phyloP scores from a whole-genome alignment of 2,797 vertebrate genomes.

The Thamnophis elegans region DNA sequence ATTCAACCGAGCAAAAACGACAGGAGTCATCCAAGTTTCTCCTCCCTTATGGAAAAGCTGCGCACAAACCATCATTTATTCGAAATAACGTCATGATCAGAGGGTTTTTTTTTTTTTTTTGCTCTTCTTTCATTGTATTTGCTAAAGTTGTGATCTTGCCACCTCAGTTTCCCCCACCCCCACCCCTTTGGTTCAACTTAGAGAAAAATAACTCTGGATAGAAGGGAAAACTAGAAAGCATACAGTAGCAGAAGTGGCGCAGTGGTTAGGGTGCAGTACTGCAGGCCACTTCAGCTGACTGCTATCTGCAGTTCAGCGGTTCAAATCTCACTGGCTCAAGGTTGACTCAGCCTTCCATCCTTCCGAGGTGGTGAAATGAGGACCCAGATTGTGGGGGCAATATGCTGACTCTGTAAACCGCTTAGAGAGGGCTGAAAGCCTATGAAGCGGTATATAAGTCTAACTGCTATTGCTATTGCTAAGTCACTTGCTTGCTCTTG shows the following conservation, averaged over 20 bases:
- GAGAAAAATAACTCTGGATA: neutral
- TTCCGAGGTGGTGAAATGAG: too few species aligned
- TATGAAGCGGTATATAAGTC: too few species aligned
- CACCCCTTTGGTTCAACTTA: conserved; percentile 1
- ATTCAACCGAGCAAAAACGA: conserved; percentile 30
- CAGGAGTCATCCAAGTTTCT: conserved; percentile 42
- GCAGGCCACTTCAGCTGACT: too few species aligned
- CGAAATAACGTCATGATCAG: conserved; percentile 29
- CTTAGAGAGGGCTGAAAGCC: too few species aligned
- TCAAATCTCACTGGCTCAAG: too few species aligned
- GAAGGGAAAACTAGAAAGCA: neutral
- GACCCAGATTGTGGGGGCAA: too few species aligned
- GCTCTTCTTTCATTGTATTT: conserved; percentile 14
- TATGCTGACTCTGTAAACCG: too few species aligned
- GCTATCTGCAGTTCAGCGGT: too few species aligned
- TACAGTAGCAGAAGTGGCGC: neutral
- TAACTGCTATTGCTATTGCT: too few species aligned
- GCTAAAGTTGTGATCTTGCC: conserved; percentile 4
- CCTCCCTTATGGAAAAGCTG: conserved; percentile 34
- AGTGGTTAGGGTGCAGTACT: too few species aligned
- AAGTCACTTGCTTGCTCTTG: neutral
- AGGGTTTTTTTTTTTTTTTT: neutral
- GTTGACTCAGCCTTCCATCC: too few species aligned
- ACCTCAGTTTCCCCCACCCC: neutral
- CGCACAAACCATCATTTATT: conserved; percentile 20